Evolutionary conservation across 2,888 invertebrate genomes (phyloP), one percentile per base, ranked within the genome.

Genomic region (Aelia acuminata): DNA sequence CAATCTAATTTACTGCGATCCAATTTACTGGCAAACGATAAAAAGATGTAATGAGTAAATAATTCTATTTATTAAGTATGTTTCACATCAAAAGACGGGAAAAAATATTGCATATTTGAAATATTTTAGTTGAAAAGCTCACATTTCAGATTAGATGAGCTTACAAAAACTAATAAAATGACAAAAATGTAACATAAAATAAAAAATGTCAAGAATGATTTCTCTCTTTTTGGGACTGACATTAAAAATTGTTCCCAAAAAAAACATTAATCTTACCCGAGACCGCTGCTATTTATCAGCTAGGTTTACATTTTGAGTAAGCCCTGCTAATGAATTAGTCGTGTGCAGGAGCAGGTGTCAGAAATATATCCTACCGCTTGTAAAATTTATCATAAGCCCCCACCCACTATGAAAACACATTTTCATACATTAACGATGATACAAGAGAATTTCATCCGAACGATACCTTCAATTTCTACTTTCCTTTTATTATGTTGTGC

Each of bases 251-350:
- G 35, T 70, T 13, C 10, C 43, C 4, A 43, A 35, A 35, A 57
- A 63, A 63, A 70, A 70, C 63, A 70, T 70, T 70, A 70, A 70
- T 70, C 63, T 70, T 35, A 70, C 63, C 31, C 63, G 18, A 35
- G 35, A 18, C 63, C 18, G 35, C 13, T 31, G 63, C 63, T 35
- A 70, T 70, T 70, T 70, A 70, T 70, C 63, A 70, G 35, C 3
- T 70, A 35, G 63, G 63, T 70, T 70, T 70, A 70, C 63, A 70
- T 70, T 70, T 70, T 70, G 5, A 70, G 35, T 70, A 70, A 70
- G 63, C 31, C 35, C 63, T 70, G 35, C 63, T 70, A 70, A 70
- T 70, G 63, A 70, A 70, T 70, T 70, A 70, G 18, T 18, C 31
- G 31, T 70, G 63, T 70, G 63, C 7, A 18, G 35, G 18, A 70